Conservation (phyloP, 2,113 vertebrate species). For the Nestor notabilis region DNA sequence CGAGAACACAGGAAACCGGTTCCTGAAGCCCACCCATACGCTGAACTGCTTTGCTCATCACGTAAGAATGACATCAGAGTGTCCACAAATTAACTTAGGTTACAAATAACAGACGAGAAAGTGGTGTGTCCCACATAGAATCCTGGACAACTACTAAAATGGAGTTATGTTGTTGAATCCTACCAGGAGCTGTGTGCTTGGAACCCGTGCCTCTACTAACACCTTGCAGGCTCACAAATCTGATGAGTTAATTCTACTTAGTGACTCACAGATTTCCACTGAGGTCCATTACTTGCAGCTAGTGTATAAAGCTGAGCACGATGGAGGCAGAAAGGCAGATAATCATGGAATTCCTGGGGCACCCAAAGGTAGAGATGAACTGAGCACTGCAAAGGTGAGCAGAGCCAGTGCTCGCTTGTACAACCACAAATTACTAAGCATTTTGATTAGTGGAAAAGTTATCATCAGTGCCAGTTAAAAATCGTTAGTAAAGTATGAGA, state of each 20-base stretch:
- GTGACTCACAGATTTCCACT: not conserved
- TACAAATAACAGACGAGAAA: not conserved
- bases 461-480: not conserved
- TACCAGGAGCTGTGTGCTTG: not conserved
- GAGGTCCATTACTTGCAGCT: not conserved
- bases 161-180: not conserved
- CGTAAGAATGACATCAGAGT: rapidly evolving
- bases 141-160: not conserved
- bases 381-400: not conserved
- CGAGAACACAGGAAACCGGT: not conserved
- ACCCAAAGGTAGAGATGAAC: not conserved
- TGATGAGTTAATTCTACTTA: not conserved
- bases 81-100: not conserved
- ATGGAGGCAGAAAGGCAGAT: not conserved
- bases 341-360: not conserved
- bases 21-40: not conserved
- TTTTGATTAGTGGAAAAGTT: not conserved
- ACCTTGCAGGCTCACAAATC: not conserved
- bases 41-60: not conserved
- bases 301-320: rapidly evolving
- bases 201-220: not conserved
- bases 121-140: not conserved
- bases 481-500: not conserved
- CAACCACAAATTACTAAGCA: not conserved
- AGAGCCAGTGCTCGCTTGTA: not conserved